Base-by-base conservation (phyloP, 2,888 invertebrate genomes). In the Drosophila subquinaria region DNA sequence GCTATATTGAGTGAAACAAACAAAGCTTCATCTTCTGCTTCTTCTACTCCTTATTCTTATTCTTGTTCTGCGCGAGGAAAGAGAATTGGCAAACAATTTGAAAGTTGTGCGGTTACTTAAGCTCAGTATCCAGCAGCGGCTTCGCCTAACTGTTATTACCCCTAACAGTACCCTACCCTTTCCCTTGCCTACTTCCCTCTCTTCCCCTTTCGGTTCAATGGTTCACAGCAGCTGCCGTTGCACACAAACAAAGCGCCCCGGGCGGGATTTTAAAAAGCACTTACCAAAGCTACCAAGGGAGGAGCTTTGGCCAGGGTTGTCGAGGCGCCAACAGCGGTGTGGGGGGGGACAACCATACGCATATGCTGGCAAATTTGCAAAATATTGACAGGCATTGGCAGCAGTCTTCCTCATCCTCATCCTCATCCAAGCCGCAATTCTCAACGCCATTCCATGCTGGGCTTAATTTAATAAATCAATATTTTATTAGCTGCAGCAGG, bases 251-350 rank as follows among this genome's bases (percentile, higher is more conserved):
- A 81, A 88, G 71, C 74, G 83, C 86, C 72, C 61, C 52, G 64
- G 81, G 86, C 81, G 72, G 75, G 81, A 86, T 90, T 86, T 86
- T 86, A 90, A 86, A 86, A 86, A 86, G 86, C 86, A 90, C 86
- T 86, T 86, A 83, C 80, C 67, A 71, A 87, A 75, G 84, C 84
- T 69, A 66, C 65, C 71, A 69, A 63, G 56, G 55, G 59, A 67
- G 63, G 36, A 63, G 67, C 42, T 52, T 38, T 35, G 71, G 59
- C 45, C 43, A 43, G 47, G 59, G 59, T 15, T 45, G 57, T 47
- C 47, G 36, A 27, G 47, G 45, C 10, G 48, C 55, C 50, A 15
- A 47, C 40, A 15, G 42, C 1, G 38, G 20, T 33, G 0, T 1
- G 33, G 55, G 2, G 33, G 55, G 33, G 15, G 3, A n/a, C 15